A percentile compares a stretch with the other conserved stretches of the same genome.
phyloP scores from a whole-genome alignment of 30 jellyfish, hydroid and myxozoan genomes.

The Phacellophora camtschatica region DNA sequence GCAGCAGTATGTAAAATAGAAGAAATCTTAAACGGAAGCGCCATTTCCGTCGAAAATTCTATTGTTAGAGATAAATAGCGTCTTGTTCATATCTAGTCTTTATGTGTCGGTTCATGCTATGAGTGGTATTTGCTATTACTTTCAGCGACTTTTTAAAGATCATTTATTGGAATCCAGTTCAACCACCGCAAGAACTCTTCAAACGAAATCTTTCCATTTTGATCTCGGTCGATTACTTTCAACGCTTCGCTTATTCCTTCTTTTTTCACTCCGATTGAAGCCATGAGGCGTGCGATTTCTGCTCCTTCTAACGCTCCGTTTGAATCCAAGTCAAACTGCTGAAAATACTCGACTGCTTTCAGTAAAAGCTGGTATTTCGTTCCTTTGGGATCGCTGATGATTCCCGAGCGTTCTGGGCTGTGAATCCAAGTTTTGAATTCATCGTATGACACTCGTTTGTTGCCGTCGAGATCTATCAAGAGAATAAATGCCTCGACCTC shows the following conservation, averaged over 20 bases:
- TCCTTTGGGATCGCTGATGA: not conserved
- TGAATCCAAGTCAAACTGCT: constrained; percentile 53
- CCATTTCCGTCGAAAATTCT: no score
- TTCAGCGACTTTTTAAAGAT: not conserved
- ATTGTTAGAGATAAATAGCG: no score
- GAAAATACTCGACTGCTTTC: constrained; percentile 80
- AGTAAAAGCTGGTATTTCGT: constrained; percentile 45
- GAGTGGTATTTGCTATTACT: not conserved
- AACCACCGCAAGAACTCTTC: constrained; percentile 82
- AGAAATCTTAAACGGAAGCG: no score
- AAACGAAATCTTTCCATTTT: constrained; percentile 68
- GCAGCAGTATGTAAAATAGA: no score
- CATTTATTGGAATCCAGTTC: constrained; percentile 73
- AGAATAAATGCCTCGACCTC: constrained; percentile 24
- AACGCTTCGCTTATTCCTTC: constrained; percentile 40
- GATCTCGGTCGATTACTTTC: constrained; percentile 67
- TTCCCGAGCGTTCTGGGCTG: constrained; percentile 4
- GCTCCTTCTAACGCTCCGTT: constrained; percentile 75
- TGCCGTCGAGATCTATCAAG: constrained; percentile 59
- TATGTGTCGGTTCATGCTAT: no score
- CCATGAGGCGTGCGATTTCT: constrained; percentile 50
- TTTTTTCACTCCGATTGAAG: constrained; percentile 53
- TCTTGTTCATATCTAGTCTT: no score
- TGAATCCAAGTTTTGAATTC: constrained; percentile 54
- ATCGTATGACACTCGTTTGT: constrained; percentile 4